Conservation (phyloP, 2,888 invertebrate genomes). For the Acanthosoma haemorrhoidale region DNA sequence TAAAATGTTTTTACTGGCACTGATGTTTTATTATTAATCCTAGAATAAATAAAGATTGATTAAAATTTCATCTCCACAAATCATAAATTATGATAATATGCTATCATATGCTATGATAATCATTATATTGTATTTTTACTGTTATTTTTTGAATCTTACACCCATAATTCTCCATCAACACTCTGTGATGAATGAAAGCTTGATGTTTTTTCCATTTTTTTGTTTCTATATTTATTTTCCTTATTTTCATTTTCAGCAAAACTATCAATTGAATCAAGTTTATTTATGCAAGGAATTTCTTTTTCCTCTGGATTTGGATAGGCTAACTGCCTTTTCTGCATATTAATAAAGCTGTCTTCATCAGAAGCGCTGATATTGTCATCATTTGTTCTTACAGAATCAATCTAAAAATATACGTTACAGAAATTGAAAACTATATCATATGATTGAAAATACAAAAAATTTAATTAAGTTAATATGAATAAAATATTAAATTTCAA, state of each 20-base stretch:
- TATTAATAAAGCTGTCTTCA: background rate
- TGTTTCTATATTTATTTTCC: background rate
- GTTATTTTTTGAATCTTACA: no score
- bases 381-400: background rate
- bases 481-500: no score
- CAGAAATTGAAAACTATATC: background rate
- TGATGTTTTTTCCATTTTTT: background rate
- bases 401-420: background rate
- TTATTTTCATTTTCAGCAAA: background rate
- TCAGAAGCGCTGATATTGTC: background rate
- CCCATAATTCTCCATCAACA: background rate
- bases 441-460: no score
- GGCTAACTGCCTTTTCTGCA: background rate
- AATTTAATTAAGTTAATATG: no score
- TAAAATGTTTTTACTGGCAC: conserved; percentile 60
- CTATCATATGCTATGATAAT: no score
- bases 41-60: background rate
- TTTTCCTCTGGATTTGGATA: background rate
- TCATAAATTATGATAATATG: no score
- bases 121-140: no score
- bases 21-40: conserved; percentile 33
- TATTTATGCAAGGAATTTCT: background rate
- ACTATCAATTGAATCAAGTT: background rate
- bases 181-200: background rate
- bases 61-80: no score